Evolutionary conservation across 2,797 vertebrate species (phyloP).

Genomic region (Prionace glauca): DNA sequence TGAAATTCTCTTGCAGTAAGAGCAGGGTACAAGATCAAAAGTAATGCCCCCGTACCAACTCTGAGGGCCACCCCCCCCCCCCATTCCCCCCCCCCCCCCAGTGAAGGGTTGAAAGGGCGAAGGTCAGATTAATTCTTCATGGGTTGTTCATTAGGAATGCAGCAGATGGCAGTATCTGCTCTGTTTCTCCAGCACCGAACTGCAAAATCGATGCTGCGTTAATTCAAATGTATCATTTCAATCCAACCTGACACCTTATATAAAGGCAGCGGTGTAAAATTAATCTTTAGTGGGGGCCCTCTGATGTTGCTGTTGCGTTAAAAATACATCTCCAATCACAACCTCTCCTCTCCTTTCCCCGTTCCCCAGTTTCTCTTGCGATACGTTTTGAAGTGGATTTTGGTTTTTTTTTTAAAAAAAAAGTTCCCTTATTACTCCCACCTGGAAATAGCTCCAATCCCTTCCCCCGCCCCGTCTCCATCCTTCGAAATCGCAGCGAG

Average conservation of each 20-base stretch:
- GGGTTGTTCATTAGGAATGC: neutral
- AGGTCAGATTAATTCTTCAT: neutral
- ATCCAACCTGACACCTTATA: neutral
- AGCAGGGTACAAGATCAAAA: neutral
- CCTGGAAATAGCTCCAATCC: neutral
- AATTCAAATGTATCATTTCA: neutral
- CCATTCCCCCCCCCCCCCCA: too few species aligned
- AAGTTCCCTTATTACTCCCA: neutral
- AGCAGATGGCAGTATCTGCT: neutral
- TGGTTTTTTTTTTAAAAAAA: neutral
- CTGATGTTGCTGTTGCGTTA: neutral
- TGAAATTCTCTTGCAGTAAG: neutral
- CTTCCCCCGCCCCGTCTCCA: neutral
- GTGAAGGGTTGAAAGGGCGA: neutral
- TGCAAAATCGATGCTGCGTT: neutral
- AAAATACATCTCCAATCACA: neutral
- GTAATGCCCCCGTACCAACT: neutral
- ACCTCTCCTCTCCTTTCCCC: neutral
- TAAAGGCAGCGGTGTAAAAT: neutral
- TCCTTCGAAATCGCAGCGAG: neutral
- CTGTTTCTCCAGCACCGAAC: neutral
- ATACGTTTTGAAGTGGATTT: neutral
- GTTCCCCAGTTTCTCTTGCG: neutral
- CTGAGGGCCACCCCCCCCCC: too few species aligned
- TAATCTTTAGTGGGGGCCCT: neutral